phyloP scores from a whole-genome alignment of 2,888 invertebrate genomes.

The Acanthosepion lycidas region DNA sequence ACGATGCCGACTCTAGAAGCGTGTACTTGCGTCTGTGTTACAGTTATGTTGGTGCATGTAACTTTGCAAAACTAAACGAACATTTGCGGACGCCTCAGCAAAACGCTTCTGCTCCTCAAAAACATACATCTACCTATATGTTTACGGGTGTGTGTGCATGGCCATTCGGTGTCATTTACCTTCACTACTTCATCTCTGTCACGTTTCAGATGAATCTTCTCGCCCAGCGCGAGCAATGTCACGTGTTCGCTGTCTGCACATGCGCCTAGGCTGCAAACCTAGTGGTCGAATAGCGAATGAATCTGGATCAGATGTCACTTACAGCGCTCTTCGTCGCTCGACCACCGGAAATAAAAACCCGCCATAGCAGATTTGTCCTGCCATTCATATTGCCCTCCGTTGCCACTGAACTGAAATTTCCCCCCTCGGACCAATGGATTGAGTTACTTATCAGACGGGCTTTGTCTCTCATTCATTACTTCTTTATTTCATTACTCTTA shows the following conservation, averaged over 20 bases:
- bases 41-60: neutral
- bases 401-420: neutral
- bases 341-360: conserved; percentile 33
- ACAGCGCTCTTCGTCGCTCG: neutral
- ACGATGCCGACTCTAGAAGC: neutral
- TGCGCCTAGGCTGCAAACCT: conserved; percentile 15
- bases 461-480: neutral
- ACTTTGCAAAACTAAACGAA: too few species aligned
- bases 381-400: neutral
- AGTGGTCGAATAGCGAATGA: neutral
- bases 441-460: neutral
- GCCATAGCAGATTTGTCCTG: conserved; percentile 33
- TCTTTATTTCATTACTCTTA: neutral
- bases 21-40: neutral
- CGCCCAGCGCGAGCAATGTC: conserved; percentile 20
- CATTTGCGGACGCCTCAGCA: too few species aligned
- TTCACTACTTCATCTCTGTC: conserved; percentile 8
- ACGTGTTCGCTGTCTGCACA: conserved; percentile 33
- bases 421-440: neutral
- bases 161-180: neutral
- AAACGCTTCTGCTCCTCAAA: too few species aligned
- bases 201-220: conserved; percentile 1
- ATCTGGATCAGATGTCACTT: conserved; percentile 21
- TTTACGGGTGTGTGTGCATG: neutral
- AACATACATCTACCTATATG: neutral